Conservation (phyloP, 2,888 invertebrate species). For the Mechanitis messenoides region DNA sequence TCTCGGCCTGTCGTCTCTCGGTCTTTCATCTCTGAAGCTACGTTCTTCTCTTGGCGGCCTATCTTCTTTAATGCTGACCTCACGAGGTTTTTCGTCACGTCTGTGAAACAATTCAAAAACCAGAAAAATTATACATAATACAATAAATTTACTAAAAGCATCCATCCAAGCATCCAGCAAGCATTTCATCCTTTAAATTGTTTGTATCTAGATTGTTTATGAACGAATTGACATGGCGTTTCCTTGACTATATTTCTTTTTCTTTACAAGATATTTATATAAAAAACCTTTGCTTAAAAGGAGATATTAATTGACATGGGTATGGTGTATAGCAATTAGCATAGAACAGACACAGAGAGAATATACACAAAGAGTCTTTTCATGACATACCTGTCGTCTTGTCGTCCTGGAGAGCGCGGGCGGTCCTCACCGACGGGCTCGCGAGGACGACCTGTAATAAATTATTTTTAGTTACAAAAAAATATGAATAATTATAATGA, state of each 20-base stretch:
- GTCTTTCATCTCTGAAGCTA: slow-evolving; percentile 33
- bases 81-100: slow-evolving; percentile 24
- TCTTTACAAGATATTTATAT: no score
- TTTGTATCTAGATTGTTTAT: not conserved
- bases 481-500: no score
- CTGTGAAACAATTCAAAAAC: slow-evolving; percentile 4
- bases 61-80: slow-evolving; percentile 33
- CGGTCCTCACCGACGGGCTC: slow-evolving; percentile 42
- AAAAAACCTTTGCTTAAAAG: no score
- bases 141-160: not conserved
- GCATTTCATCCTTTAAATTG: not conserved
- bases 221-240: no score
- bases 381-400: slow-evolving; percentile 29
- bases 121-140: not conserved
- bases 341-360: no score
- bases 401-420: slow-evolving; percentile 45
- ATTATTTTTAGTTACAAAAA: not conserved
- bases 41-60: slow-evolving; percentile 28
- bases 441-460: slow-evolving; percentile 34
- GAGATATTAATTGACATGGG: no score
- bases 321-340: no score
- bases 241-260: no score
- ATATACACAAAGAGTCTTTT: no score
- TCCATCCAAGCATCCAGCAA: no score
- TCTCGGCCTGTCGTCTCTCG: slow-evolving; percentile 28